Conservation (phyloP, 2,888 invertebrate genomes). For the Lagria hirta region DNA sequence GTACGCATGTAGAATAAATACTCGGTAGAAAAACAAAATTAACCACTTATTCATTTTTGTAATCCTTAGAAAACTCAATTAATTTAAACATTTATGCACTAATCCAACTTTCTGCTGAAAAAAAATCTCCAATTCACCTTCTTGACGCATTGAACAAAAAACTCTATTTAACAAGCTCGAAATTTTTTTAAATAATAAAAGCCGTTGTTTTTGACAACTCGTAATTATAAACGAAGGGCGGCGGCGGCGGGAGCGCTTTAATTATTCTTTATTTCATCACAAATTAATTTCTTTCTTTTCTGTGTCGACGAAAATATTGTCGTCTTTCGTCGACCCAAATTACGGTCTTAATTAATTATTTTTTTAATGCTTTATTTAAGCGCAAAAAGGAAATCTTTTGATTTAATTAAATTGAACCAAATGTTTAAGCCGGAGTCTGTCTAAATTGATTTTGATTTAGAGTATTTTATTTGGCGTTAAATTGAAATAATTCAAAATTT, state of each 20-base stretch:
- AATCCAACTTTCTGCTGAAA: conserved; percentile 19
- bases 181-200: conserved; percentile 23
- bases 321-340: conserved; percentile 10
- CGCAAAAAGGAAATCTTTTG: conserved; percentile 4
- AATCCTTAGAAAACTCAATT: conserved; percentile 22
- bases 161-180: conserved; percentile 4
- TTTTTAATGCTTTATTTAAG: conserved; percentile 19
- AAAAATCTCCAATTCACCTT: conserved; percentile 10
- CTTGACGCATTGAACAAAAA: conserved; percentile 9
- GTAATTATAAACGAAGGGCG: conserved; percentile 11
- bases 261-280: conserved; percentile 44
- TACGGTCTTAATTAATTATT: conserved; percentile 19
- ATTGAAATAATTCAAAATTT: no score
- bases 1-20: no score
- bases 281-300: conserved; percentile 41
- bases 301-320: conserved; percentile 24
- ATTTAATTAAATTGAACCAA: conserved; percentile 24
- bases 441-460: no score
- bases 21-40: no score
- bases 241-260: conserved; percentile 29
- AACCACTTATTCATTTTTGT: no score
- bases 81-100: conserved; percentile 26
- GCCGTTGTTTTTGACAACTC: conserved; percentile 21
- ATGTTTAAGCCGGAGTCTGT: no score
- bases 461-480: no score